phyloP scores from a whole-genome alignment of 2,888 invertebrate species.

The Macropis europaea region DNA sequence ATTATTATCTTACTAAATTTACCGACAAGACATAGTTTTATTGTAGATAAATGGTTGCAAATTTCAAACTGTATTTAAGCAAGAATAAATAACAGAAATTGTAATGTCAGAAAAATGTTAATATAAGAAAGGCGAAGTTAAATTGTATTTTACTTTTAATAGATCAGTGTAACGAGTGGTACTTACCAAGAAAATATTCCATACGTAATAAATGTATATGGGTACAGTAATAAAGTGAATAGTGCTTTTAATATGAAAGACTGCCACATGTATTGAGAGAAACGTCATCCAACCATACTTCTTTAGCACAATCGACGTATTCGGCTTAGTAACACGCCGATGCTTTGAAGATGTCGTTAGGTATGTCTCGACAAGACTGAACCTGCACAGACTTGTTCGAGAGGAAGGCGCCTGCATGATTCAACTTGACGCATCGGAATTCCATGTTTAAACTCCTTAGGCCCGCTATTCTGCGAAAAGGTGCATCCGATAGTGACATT shows the following conservation, averaged over 20 bases:
- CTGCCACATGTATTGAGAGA: not conserved
- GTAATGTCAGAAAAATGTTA: no score
- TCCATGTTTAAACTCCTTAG: not conserved
- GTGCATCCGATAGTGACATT: not conserved
- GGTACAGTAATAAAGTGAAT: not conserved
- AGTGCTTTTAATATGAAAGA: not conserved
- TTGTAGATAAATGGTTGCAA: no score
- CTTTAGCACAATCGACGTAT: slow-evolving; percentile 3
- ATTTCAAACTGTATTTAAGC: no score
- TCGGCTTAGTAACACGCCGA: slow-evolving; percentile 11
- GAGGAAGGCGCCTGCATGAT: slow-evolving; percentile 5
- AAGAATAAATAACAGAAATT: no score
- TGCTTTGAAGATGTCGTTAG: slow-evolving; percentile 10
- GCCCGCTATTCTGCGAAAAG: not conserved
- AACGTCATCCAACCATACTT: slow-evolving; percentile 5
- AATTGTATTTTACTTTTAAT: no score
- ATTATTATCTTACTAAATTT: no score
- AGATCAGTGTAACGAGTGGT: no score
- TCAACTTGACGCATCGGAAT: not conserved
- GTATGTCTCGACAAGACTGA: slow-evolving; percentile 8
- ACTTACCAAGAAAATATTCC: no score
- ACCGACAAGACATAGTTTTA: no score
- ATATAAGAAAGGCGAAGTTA: no score
- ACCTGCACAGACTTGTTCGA: slow-evolving; percentile 35
- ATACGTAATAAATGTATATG: not conserved